phyloP scores from a whole-genome alignment of 2,888 invertebrate genomes.

The Halictus quadricinctus region DNA sequence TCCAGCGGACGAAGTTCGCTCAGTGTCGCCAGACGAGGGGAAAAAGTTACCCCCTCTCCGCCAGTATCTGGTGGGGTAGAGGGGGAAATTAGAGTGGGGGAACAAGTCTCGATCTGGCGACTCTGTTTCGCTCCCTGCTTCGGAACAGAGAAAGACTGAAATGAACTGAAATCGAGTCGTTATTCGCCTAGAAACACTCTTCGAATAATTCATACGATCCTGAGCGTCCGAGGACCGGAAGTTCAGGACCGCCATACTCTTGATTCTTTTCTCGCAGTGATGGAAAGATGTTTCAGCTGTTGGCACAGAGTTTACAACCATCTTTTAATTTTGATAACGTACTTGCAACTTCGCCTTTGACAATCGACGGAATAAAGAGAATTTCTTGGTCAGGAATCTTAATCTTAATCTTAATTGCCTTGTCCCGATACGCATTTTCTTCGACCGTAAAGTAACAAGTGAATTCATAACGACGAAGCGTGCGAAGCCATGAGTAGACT shows the following conservation, averaged over 20 bases:
- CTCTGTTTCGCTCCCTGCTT: not conserved
- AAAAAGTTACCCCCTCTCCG: too few species aligned
- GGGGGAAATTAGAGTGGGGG: too few species aligned
- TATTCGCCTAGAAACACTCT: not conserved
- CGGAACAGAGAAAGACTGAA: not conserved
- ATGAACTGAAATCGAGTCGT: not conserved
- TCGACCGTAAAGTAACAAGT: not conserved
- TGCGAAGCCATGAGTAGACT: not conserved
- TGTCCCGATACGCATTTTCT: not conserved
- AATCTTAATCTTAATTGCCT: constrained; percentile 27
- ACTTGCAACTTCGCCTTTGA: not conserved
- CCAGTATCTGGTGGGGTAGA: too few species aligned
- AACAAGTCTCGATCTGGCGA: too few species aligned
- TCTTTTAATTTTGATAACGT: not conserved
- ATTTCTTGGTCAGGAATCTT: not conserved
- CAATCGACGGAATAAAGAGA: constrained; percentile 34
- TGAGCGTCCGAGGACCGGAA: not conserved
- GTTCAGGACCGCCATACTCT: not conserved
- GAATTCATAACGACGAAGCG: not conserved
- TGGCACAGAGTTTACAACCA: not conserved
- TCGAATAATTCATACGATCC: not conserved
- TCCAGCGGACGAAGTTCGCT: constrained; percentile 18
- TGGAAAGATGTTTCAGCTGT: not conserved
- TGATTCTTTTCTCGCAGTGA: not conserved
- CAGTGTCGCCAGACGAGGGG: too few species aligned